Base-by-base conservation (phyloP, 1,140 invertebrate genomes). In the Epicauta chinensis region DNA sequence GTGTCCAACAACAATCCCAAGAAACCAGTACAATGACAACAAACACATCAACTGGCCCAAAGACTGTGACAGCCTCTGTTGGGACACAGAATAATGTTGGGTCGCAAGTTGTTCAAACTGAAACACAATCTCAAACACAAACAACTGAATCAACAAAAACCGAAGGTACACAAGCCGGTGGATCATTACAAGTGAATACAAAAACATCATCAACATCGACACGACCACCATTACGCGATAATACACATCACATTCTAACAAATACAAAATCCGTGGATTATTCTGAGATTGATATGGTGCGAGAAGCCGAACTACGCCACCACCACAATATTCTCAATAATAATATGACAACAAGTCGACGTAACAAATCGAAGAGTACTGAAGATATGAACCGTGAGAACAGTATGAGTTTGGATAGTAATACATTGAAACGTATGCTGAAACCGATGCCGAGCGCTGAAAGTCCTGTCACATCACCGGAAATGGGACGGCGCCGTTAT, bases 351-450 rank as follows among this genome's bases (percentile, higher is more conserved):
- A n/a, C n/a, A 16, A 52, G 45, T 16, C 72, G 80, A 15, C 79
- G 84, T 61, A 85, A 78, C 49, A 89, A 89, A 66, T 90, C 87
- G 54, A 92, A 91, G 71, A 91, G 88, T 71, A 91, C 89, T 15
- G 89, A 93, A 71, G 89, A 93, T 64, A 90, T 91, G 81, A 83
- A 83, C 67, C 78, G 75, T 56, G 72, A 77, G 53, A 76, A 76
- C 58, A 70, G 71, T 30, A 65, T 71, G 51, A 69, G 60, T 59
- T 58, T 71, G 16, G 69, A 71, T 44, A 89, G 90, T 56, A 90
- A 88, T 69, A 94, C 91, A 1, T 74, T 97, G 55, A 95, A 96
- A 68, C 80, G 89, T 37, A 93, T 97, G 88, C 74, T 97, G 54
- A 94, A 95, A 63, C 92, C 92, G 15, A 88, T 97, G 79, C 84